Evolutionary conservation across 2,797 vertebrate species (phyloP).

Genomic region (Coregonus suidteri): DNA sequence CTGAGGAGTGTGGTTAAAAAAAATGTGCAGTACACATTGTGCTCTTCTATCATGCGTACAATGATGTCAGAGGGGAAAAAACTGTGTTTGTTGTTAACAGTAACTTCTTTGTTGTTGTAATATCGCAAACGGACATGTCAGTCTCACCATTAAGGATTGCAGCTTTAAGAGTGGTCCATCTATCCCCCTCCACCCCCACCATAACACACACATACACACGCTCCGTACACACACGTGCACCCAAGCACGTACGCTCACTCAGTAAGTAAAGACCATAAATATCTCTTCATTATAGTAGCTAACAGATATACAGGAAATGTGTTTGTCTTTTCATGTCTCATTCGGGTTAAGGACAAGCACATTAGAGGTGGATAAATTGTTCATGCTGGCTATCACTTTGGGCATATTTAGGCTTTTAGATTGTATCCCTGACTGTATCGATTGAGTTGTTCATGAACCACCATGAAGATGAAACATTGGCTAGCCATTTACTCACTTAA

Average conservation of each 20-base stretch:
- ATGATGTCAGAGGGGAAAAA: no score
- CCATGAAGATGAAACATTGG: slow-evolving; percentile 3
- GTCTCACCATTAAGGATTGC: no score
- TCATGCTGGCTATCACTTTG: not conserved
- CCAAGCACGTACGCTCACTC: not conserved
- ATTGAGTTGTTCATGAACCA: slow-evolving; percentile 3
- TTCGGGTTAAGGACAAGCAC: slow-evolving; percentile 18
- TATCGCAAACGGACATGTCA: no score
- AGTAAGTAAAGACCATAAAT: slow-evolving; percentile 63
- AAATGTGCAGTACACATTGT: no score
- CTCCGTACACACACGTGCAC: not conserved
- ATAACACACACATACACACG: not conserved
- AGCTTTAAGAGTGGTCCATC: not conserved
- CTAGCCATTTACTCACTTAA: slow-evolving; percentile 25
- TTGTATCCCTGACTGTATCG: not conserved
- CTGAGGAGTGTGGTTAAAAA: no score
- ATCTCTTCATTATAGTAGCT: slow-evolving; percentile 51
- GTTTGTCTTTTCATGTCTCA: slow-evolving; percentile 21
- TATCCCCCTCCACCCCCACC: slow-evolving; percentile 18
- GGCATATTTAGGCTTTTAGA: not conserved
- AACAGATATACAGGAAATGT: slow-evolving; percentile 40
- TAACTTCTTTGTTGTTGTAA: no score
- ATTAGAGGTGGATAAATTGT: slow-evolving; percentile 39
- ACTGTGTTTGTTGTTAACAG: no score
- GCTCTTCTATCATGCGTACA: no score